Percentiles rank a stretch among this genome's conserved stretches.
phyloP scores from a whole-genome alignment of 2,113 vertebrate genomes.

The Callorhinus ursinus region DNA sequence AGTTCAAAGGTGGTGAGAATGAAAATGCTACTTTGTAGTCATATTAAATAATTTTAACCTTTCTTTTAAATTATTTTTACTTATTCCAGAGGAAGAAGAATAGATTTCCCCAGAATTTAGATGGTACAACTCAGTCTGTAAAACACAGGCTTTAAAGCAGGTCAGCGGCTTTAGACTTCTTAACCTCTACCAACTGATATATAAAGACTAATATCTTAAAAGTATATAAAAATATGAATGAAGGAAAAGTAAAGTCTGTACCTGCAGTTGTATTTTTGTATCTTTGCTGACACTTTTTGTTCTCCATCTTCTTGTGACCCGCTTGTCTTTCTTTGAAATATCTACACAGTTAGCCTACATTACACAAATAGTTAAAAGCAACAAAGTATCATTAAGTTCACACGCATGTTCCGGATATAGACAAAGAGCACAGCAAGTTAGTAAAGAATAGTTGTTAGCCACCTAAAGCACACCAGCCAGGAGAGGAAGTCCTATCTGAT shows the following conservation, averaged over 20 bases:
- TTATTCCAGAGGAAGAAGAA: not conserved
- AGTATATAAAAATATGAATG: constrained; percentile 17
- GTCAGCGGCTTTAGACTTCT: not conserved
- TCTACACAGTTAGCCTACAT: constrained; percentile 99
- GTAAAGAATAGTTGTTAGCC: constrained; percentile 79
- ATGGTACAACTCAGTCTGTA: not conserved
- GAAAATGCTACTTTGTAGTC: not conserved
- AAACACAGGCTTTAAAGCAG: constrained; percentile 2
- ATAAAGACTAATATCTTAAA: not conserved
- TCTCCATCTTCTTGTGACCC: constrained; percentile 99
- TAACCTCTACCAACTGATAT: not conserved
- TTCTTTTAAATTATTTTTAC: constrained; percentile 26
- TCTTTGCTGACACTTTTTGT: constrained; percentile 99
- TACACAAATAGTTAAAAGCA: constrained; percentile 89
- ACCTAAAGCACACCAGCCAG: constrained; percentile 60
- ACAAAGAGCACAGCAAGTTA: constrained; percentile 82
- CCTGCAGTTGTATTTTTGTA: constrained; percentile 99
- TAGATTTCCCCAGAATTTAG: constrained; percentile 24
- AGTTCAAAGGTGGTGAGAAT: constrained; percentile 25
- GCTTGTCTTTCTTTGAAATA: constrained; percentile 99
- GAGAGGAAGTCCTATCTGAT: constrained; percentile 23
- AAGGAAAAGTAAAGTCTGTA: constrained; percentile 83
- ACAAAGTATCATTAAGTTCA: constrained; percentile 90
- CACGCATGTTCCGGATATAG: constrained; percentile 78
- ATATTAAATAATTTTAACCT: not conserved